Percentiles rank a stretch among this genome's conserved stretches.
Conservation (phyloP, 2,888 invertebrate species). For the Tethea ocularis region DNA sequence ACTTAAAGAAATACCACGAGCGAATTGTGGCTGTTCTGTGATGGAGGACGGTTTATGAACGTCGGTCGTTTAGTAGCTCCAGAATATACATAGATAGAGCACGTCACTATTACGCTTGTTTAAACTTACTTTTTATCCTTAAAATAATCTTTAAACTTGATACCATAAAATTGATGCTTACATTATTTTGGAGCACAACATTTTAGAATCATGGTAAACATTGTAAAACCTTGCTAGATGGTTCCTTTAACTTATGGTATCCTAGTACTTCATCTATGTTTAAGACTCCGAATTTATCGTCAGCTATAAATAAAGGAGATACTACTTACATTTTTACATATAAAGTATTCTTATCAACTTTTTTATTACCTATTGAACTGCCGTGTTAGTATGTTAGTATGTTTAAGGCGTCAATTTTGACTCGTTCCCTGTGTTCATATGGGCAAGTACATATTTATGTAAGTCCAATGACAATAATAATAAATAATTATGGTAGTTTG, state of each 20-base stretch:
- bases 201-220: no score
- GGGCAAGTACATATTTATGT: no score
- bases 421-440: no score
- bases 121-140: not conserved
- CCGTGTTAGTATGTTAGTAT: no score
- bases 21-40: not conserved
- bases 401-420: no score
- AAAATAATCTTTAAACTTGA: not conserved
- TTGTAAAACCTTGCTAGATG: not conserved
- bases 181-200: no score
- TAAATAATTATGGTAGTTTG: no score
- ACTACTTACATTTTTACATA: no score
- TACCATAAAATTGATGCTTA: not conserved
- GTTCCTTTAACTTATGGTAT: not conserved
- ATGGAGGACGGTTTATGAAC: not conserved
- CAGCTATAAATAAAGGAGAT: no score
- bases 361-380: no score
- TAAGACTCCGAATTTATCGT: not conserved
- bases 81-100: not conserved
- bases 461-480: no score
- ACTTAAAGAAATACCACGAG: conserved; percentile 9
- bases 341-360: no score
- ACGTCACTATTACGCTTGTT: not conserved
- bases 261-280: not conserved
- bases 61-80: not conserved